Evolutionary conservation across 2,888 invertebrate species (phyloP).

Genomic region (Sesia bembeciformis): DNA sequence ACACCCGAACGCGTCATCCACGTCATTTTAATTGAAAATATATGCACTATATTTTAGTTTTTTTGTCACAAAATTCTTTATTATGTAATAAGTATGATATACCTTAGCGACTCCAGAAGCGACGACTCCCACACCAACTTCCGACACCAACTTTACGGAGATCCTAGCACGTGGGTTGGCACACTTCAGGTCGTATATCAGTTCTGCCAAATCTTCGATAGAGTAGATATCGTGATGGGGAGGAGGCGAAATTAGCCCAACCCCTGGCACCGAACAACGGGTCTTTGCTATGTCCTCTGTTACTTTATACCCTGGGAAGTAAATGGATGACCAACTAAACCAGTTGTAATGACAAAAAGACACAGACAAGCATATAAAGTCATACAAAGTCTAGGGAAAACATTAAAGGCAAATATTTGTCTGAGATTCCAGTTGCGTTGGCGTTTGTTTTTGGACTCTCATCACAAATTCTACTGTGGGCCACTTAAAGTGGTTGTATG

Average conservation of each 20-base stretch:
- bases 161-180: constrained; percentile 96
- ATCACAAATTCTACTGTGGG: no score
- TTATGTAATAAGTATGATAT: background rate
- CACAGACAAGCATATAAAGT: background rate
- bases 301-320: constrained; percentile 79
- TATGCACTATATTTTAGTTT: no score
- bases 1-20: no score
- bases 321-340: background rate
- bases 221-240: constrained; percentile 99
- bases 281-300: constrained; percentile 96
- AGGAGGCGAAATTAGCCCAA: constrained; percentile 98
- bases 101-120: constrained; percentile 99
- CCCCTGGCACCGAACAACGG: constrained; percentile 96
- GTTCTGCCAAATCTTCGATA: constrained; percentile 97
- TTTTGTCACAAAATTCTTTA: no score
- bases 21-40: background rate
- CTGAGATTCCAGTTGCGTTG: no score
- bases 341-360: background rate
- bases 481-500: no score
- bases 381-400: background rate
- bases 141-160: constrained; percentile 98
- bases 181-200: constrained; percentile 98
- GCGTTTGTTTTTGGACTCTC: no score
- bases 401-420: background rate
- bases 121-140: constrained; percentile 98